Conservation (phyloP, 2,797 vertebrate genomes). For the Podarcis siculus region DNA sequence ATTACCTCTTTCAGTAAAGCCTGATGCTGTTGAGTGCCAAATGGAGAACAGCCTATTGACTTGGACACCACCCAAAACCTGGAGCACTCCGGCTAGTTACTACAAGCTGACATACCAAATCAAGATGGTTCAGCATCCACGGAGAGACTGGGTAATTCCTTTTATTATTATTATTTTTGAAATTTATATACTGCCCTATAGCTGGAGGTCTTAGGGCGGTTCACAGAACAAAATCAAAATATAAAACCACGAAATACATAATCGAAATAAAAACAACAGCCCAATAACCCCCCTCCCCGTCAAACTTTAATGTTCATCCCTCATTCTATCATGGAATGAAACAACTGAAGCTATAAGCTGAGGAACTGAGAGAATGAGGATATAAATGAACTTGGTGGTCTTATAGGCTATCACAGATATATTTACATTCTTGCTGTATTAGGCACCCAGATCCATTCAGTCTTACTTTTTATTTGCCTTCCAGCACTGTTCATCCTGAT, state of each 20-base stretch:
- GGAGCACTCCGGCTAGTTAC: constrained; percentile 16
- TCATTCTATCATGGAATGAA: not conserved
- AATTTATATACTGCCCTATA: too few relatives aligned
- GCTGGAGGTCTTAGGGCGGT: too few relatives aligned
- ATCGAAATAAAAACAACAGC: too few relatives aligned
- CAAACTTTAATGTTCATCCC: too few relatives aligned
- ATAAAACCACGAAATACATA: too few relatives aligned
- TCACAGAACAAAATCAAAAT: too few relatives aligned
- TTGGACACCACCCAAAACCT: constrained; percentile 5
- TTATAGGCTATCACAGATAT: not conserved
- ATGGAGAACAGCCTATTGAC: not conserved
- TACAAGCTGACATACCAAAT: constrained; percentile 16
- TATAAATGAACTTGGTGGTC: not conserved
- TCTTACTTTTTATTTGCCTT: not conserved
- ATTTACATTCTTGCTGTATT: not conserved
- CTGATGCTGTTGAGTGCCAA: constrained; percentile 4
- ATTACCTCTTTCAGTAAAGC: constrained; percentile 14
- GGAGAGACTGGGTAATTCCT: not conserved
- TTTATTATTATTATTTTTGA: not conserved
- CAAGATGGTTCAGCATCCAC: rapidly evolving
- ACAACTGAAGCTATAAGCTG: not conserved
- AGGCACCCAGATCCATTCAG: not conserved
- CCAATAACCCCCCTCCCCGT: too few relatives aligned
- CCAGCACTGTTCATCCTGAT: not conserved
- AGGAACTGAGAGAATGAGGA: not conserved